A percentile compares a stretch with the other conserved stretches of the same genome.
These are phyloP conservation scores for Selenia dentaria DNA, from an alignment of 2,888 invertebrate species.

Conservation along the genomic window DNA sequence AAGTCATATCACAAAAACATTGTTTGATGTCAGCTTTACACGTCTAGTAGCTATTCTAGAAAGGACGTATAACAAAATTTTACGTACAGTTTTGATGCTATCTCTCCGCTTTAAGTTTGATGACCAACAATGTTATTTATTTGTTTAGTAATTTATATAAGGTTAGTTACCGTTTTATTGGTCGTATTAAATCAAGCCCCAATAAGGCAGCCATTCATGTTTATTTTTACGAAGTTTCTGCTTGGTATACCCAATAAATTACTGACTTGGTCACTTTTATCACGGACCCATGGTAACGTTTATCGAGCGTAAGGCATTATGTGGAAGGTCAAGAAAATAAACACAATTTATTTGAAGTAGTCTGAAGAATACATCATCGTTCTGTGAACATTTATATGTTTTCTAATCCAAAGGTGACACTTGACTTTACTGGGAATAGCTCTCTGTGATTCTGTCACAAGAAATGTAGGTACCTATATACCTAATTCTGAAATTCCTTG, in stretches of 20 bases:
- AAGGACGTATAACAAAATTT: constrained; percentile 38
- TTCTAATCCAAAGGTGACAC: too few relatives aligned
- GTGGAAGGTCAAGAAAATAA: constrained; percentile 42
- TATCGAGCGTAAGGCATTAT: constrained; percentile 60
- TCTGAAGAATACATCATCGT: too few relatives aligned
- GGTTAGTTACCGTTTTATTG: constrained; percentile 85
- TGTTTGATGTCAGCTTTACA: too few relatives aligned
- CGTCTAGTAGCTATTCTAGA: too few relatives aligned
- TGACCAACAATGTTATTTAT: constrained; percentile 81
- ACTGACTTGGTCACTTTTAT: constrained; percentile 82
- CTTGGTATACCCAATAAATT: constrained; percentile 81
- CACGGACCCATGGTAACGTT: constrained; percentile 73
- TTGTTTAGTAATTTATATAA: constrained; percentile 84
- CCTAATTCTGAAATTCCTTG: too few relatives aligned
- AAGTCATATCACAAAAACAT: too few relatives aligned
- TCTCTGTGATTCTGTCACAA: too few relatives aligned
- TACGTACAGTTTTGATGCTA: constrained; percentile 55
- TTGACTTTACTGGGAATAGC: too few relatives aligned
- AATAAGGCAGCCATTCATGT: constrained; percentile 85
- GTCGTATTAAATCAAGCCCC: constrained; percentile 82
- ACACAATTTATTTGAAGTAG: too few relatives aligned
- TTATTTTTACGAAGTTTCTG: constrained; percentile 84
- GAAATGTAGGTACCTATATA: too few relatives aligned
- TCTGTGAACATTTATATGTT: too few relatives aligned
- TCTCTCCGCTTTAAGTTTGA: constrained; percentile 69